These are phyloP conservation scores for Sebastes ruberrimus DNA, from an alignment of 2,797 vertebrate species.

Conservation along the genomic window DNA sequence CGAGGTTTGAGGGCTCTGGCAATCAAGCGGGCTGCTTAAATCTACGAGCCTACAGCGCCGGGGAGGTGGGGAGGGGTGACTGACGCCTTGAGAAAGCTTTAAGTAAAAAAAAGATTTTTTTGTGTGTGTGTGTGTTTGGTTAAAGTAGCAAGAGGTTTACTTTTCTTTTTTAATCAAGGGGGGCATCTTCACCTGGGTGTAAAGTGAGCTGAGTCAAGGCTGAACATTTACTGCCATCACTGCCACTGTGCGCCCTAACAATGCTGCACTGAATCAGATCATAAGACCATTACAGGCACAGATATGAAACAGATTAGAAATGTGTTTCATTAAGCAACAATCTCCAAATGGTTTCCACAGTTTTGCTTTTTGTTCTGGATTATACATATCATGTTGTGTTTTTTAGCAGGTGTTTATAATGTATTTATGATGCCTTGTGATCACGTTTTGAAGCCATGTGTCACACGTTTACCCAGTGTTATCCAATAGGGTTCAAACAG, in stretches of 20 bases:
- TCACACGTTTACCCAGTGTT: background rate
- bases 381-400: background rate
- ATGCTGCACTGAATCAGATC: background rate
- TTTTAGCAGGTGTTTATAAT: background rate
- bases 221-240: background rate
- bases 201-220: background rate
- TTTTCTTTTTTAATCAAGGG: slow-evolving; percentile 37
- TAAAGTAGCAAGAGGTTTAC: slow-evolving; percentile 13
- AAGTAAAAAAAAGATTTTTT: slow-evolving; percentile 27
- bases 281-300: background rate
- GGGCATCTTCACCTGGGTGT: slow-evolving; percentile 3
- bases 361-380: background rate
- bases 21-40: slow-evolving; percentile 78
- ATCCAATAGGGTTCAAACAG: background rate
- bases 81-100: slow-evolving; percentile 34
- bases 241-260: background rate
- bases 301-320: background rate
- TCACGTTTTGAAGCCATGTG: background rate
- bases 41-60: slow-evolving; percentile 23
- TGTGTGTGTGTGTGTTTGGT: slow-evolving; percentile 19
- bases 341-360: background rate
- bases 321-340: background rate
- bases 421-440: background rate
- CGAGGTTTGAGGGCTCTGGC: slow-evolving; percentile 79
- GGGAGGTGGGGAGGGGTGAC: slow-evolving; percentile 10